Evolutionary conservation across 2,888 invertebrate species (phyloP), one percentile per base, ranked within the genome.

Genomic region (Parasteatoda lunata): DNA sequence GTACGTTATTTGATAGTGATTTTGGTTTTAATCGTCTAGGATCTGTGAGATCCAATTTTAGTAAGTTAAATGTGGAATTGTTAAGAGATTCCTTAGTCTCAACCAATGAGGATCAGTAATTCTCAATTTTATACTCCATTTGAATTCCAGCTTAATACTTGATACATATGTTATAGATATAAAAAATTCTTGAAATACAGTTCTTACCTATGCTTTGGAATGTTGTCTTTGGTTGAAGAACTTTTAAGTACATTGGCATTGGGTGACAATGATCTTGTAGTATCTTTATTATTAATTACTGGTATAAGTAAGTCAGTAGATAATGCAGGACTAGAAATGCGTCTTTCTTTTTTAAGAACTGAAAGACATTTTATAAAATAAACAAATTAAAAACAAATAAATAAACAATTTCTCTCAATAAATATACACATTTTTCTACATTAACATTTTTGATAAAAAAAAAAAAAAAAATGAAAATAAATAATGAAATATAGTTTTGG

Each of bases 281-380:
- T 84, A 47, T 47, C n/a, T 15, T 49, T 72, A 51, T 84, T 64
- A 15, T 49, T 45, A 30, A 65, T 9, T 54, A 72, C 66, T 30
- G 77, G 30, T 47, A 71, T 9, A 66, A 48, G 77, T 15, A 84
- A 51, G 66, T 84, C 77, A 9, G 64, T 54, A 54, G 45, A 77
- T 5, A 84, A 52, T 30, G 77, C 77, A 48, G 84, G 84, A 77
- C 84, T 84, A 84, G 84, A 84, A 59, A 84, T 84, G 52, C 84
- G 71, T 45, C 84, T 71, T 30, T 84, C 84, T 54, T 84, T 77
- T 65, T 84, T 77, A 47, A 84, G 59, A 68, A 51, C 83, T 83
- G 71, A 11, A 64, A 77, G n/a, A 45, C 30, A 30, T 30, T 30
- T 30, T 30, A 30, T 30, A 69, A n/a, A 15, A 76, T 59, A 3